Evolutionary conservation across 2,888 invertebrate genomes (phyloP).

Genomic region (Cephonodes hylas): DNA sequence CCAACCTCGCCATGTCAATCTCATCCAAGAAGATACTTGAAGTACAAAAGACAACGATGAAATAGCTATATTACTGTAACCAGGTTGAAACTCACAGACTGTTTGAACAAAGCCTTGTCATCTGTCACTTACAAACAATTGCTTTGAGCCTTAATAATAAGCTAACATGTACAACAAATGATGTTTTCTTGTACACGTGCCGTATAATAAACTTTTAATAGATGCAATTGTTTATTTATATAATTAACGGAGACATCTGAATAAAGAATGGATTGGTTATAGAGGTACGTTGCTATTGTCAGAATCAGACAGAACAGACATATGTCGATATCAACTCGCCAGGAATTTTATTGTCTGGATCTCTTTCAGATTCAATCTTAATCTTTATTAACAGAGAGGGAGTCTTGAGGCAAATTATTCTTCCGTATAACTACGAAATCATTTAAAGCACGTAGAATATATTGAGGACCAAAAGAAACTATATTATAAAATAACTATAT

Average conservation of each 20-base stretch:
- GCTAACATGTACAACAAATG: conserved; percentile 11
- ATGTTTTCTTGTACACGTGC: not conserved
- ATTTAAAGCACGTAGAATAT: too few species aligned
- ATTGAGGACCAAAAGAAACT: too few species aligned
- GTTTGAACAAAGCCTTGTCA: conserved; percentile 18
- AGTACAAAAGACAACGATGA: not conserved
- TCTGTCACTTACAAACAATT: conserved; percentile 30
- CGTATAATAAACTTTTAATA: not conserved
- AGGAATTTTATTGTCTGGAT: too few species aligned
- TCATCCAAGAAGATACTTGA: not conserved
- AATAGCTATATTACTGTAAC: conserved; percentile 24
- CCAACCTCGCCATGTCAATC: not conserved
- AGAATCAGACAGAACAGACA: too few species aligned
- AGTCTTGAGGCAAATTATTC: too few species aligned
- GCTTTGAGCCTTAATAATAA: conserved; percentile 17
- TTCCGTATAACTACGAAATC: too few species aligned
- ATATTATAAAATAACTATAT: too few species aligned
- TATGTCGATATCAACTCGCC: too few species aligned
- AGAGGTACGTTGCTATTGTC: too few species aligned
- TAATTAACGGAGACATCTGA: not conserved
- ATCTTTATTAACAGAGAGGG: too few species aligned
- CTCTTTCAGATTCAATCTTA: too few species aligned
- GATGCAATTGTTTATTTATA: not conserved
- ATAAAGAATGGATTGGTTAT: too few species aligned
- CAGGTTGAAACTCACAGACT: conserved; percentile 22